Base-by-base conservation (phyloP, 2,797 vertebrate species). In the Scarus forsteni region DNA sequence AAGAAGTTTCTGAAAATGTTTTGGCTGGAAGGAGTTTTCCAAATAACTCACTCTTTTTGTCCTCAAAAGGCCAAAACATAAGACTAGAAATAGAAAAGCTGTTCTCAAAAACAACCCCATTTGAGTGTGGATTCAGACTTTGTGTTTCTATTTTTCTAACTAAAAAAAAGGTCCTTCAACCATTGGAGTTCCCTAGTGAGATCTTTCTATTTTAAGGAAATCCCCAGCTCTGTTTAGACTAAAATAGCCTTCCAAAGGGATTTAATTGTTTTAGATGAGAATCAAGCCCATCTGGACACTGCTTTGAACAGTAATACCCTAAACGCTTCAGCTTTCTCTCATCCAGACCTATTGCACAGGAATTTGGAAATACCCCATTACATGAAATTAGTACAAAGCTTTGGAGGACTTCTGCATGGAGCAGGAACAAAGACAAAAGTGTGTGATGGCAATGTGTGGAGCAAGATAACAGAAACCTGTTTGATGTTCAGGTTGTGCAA, bases 401-500 rank as follows among this genome's bases (percentile, higher is more conserved):
- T 80, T 54, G 55, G 12, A 43, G 50, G 15, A 11, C 1, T 14
- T 66, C 19, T 36, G 16, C 70, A 66, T 13, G 34, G 39, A 52
- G 51, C 46, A 3, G 10, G 57, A 80, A 51, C 66, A 49, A 49
- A 57, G 65, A 34, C 64, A 69, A 18, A 43, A 39, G 67, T 66
- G 39, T 9, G 38, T 12, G 12, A 8, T 40, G 43, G 53, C 69
- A 76, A 63, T 39, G 49, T 67, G 71, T 34, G 60, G 63, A 59
- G 58, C 42, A 18, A 70, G 59, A 71, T 75, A 82, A 83, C 55
- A 75, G 63, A 61, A 71, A 63, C 1, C 10, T 43, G 58, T 83
- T 67, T 82, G 70, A 74, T 63, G 80, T 76, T 44, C 5, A 53
- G 38, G 62, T 54, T 18, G 66, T 36, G 73, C 60, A 3, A 15